Evolutionary conservation across 2,113 vertebrate species (phyloP).

Genomic region (Myotis lucifugus): DNA sequence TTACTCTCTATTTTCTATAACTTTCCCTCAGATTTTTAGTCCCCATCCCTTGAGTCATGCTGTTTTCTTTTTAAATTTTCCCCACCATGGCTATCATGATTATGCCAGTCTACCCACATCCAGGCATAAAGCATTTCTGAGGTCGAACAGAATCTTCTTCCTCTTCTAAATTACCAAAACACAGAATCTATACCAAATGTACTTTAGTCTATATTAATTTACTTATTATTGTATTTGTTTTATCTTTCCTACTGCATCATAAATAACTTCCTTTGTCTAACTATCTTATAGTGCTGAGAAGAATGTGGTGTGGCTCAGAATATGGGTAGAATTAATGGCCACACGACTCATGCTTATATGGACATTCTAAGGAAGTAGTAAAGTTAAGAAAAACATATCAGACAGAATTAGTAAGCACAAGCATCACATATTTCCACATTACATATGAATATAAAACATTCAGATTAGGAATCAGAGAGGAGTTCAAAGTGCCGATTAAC

Average conservation of each 20-base stretch:
- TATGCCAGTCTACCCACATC: background rate
- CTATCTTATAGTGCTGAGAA: background rate
- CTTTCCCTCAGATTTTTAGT: background rate
- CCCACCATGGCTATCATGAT: background rate
- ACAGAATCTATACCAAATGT: background rate
- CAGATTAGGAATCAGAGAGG: conserved; percentile 14
- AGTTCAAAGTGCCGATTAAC: background rate
- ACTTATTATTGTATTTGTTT: background rate
- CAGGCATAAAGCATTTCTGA: background rate
- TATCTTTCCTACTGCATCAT: background rate
- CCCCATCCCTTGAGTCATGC: background rate
- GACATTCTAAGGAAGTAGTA: background rate
- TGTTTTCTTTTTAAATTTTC: background rate
- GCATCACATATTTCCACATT: background rate
- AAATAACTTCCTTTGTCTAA: background rate
- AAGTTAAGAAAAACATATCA: background rate
- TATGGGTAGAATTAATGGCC: background rate
- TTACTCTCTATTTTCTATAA: background rate
- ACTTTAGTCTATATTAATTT: background rate
- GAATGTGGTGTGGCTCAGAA: background rate
- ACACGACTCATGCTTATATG: background rate
- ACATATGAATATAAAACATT: conserved; percentile 15
- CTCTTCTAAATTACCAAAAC: background rate
- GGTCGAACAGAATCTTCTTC: background rate
- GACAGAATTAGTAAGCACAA: background rate